Conservation (phyloP, 1,140 invertebrate species). For the Calephelis nemesis region DNA sequence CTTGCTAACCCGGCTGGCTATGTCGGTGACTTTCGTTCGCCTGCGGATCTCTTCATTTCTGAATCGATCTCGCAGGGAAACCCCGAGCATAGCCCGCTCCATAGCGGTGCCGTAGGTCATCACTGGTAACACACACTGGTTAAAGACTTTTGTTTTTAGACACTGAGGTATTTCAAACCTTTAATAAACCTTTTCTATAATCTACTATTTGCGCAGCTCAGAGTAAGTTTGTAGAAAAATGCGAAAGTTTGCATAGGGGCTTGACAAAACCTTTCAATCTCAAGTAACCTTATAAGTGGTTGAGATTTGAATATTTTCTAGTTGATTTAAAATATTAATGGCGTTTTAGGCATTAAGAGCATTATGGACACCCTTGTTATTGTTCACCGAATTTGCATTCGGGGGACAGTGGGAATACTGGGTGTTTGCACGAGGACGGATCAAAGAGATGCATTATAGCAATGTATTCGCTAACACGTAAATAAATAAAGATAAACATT, state of each 20-base stretch:
- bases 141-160: too few species aligned
- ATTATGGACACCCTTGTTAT: conserved; percentile 68
- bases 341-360: conserved; percentile 59
- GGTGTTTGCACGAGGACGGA: conserved; percentile 50
- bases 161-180: too few species aligned
- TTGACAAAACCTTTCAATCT: conserved; percentile 20
- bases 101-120: too few species aligned
- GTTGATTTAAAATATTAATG: conserved; percentile 73
- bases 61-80: too few species aligned
- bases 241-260: conserved; percentile 5
- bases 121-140: too few species aligned
- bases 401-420: conserved; percentile 40
- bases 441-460: conserved; percentile 60
- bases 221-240: conserved; percentile 11
- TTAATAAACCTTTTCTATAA: too few species aligned
- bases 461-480: conserved; percentile 67
- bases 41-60: too few species aligned
- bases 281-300: conserved; percentile 32
- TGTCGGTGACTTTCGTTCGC: too few species aligned
- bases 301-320: conserved; percentile 67
- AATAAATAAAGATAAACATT: conserved; percentile 71
- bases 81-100: too few species aligned
- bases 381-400: conserved; percentile 62
- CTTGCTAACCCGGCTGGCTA: too few species aligned
- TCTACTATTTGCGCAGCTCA: conserved; percentile 11